A percentile compares a stretch with the other conserved stretches of the same genome.
These are phyloP conservation scores for Orius insidiosus DNA, from an alignment of 1,140 invertebrate genomes.

Conservation along the genomic window DNA sequence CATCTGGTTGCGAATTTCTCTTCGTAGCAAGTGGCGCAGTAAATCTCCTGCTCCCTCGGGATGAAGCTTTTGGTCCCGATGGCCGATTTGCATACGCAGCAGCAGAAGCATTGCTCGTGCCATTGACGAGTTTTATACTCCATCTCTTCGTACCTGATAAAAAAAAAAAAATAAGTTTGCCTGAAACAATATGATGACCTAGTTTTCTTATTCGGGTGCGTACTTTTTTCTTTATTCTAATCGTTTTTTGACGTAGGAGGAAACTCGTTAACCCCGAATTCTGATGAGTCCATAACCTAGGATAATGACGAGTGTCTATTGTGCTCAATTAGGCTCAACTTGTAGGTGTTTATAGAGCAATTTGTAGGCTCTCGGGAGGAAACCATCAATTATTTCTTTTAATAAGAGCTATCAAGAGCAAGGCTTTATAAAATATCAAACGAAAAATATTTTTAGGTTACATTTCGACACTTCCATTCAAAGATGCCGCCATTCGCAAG, in stretches of 20 bases:
- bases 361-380: too few species aligned
- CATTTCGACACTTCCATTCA: too few species aligned
- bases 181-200: background rate
- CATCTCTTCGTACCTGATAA: conserved; percentile 95
- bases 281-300: too few species aligned
- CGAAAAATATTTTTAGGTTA: too few species aligned
- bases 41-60: conserved; percentile 96
- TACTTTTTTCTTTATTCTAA: background rate
- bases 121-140: conserved; percentile 99
- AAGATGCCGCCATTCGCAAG: too few species aligned
- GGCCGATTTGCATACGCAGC: conserved; percentile 89
- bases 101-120: conserved; percentile 99
- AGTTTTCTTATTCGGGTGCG: background rate
- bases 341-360: too few species aligned
- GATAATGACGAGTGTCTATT: too few species aligned
- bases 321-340: too few species aligned
- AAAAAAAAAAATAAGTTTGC: background rate
- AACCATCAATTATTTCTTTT: too few species aligned
- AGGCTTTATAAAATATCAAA: too few species aligned
- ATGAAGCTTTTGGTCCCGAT: conserved; percentile 99
- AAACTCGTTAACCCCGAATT: too few species aligned
- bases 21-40: conserved; percentile 96
- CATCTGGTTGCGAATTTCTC: conserved; percentile 97
- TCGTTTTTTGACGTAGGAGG: background rate
- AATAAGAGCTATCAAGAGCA: too few species aligned